Percentiles rank a stretch among this genome's conserved stretches.
Conservation (phyloP, 2,113 vertebrate genomes). For the Sinocyclocheilus anshuiensis region DNA sequence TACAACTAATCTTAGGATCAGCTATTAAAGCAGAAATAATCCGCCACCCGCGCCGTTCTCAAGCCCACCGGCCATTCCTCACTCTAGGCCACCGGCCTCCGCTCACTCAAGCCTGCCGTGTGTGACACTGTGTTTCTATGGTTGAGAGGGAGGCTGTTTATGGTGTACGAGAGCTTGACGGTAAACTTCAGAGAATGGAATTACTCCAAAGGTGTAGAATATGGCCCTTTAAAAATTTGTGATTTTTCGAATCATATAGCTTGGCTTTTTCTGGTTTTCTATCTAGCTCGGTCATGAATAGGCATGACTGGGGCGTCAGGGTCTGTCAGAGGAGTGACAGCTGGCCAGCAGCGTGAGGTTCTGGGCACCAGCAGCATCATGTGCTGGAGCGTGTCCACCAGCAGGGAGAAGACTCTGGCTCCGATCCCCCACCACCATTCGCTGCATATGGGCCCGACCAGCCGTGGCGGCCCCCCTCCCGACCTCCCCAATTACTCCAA, state of each 20-base stretch:
- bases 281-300: constrained; percentile 28
- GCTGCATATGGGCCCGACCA: constrained; percentile 73
- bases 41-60: too few species aligned
- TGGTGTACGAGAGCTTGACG: background rate
- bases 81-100: too few species aligned
- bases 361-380: constrained; percentile 66
- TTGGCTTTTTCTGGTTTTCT: background rate
- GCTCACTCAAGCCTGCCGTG: too few species aligned
- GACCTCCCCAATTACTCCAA: constrained; percentile 75
- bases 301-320: constrained; percentile 55
- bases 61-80: too few species aligned
- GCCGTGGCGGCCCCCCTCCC: constrained; percentile 67
- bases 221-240: background rate
- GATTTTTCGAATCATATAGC: background rate
- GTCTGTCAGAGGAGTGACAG: constrained; percentile 71
- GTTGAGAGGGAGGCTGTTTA: background rate
- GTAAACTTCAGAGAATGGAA: background rate
- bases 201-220: background rate
- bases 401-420: constrained; percentile 54
- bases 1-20: too few species aligned
- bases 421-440: constrained; percentile 47
- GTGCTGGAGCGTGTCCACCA: constrained; percentile 72
- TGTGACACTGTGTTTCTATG: background rate
- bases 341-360: constrained; percentile 68
- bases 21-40: too few species aligned